A percentile compares a stretch with the other conserved stretches of the same genome.
These are phyloP conservation scores for Okamejei kenojei DNA, from an alignment of 2,797 vertebrate species.

Conservation along the genomic window DNA sequence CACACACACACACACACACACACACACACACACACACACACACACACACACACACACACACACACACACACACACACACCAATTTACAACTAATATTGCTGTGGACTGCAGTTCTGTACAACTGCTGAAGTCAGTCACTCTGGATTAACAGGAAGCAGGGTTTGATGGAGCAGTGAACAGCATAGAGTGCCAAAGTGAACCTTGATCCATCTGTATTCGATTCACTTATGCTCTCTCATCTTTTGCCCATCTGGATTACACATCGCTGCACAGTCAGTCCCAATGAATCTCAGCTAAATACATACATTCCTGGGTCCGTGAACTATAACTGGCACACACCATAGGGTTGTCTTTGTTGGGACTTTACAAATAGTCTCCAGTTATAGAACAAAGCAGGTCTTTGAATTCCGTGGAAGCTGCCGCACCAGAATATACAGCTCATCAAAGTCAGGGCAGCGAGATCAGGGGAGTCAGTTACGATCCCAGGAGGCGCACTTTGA, in stretches of 20 bases:
- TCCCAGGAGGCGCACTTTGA: background rate
- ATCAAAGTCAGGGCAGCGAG: background rate
- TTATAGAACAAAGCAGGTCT: slow-evolving; percentile 2
- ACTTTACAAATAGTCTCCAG: background rate
- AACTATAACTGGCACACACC: background rate
- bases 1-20: too few species aligned
- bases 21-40: too few species aligned
- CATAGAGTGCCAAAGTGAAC: background rate
- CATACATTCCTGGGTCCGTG: background rate
- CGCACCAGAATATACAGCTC: background rate
- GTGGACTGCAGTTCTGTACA: background rate
- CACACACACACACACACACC: too few species aligned
- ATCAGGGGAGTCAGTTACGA: background rate
- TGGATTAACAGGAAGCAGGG: background rate
- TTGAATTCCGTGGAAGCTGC: background rate
- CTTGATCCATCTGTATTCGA: background rate
- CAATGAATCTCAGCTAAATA: background rate
- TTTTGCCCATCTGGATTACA: background rate
- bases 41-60: too few species aligned
- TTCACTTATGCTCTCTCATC: background rate
- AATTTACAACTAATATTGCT: background rate
- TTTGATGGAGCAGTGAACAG: background rate
- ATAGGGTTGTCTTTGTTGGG: background rate
- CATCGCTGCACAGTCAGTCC: background rate
- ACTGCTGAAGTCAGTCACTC: background rate